Base-by-base conservation (phyloP, 1,140 invertebrate species). In the Nomia melanderi region DNA sequence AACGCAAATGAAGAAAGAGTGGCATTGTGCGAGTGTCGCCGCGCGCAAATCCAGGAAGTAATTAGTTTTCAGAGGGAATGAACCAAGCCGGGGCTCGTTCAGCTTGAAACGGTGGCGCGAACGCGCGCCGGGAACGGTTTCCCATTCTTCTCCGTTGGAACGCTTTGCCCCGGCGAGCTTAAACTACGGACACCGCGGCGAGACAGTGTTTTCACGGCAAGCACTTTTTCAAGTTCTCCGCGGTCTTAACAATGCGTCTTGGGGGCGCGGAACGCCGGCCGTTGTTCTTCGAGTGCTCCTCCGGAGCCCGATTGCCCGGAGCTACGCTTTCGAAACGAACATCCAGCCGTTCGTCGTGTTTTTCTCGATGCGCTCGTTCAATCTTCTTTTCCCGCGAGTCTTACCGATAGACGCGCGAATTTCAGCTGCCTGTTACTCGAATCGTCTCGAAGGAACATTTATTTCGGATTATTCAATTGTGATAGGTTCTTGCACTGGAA, bases 221-320 rank as follows among this genome's bases (percentile, higher is more conserved):
- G 6, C 8, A 17, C 20, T 66, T 66, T 56, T 25, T 25, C 44
- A 36, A 11, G 23, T n/a, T 62, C n/a, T 2, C 25, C 29, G 8
- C 31, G 0, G 23, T 23, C 25, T 12, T 36, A 31, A 74, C 47
- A 29, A 54, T 23, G 33, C 47, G 9, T 23, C 29, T 53, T 53
- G 20, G n/a, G 2, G 36, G 41, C 39, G 23, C 14, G 14, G 12
- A n/a, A n/a, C 5, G 44, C 5, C n/a, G 20, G 31, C 14, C 9
- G 12, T 9, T 31, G 9, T 73, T 29, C 3, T 14, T 39, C 31
- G 36, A 60, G 39, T 2, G n/a, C 31, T 50, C 14, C 69, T 79
- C 54, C 9, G 25, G 39, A 50, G 47, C 78, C 57, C 27, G 39
- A 74, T 73, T 54, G 27, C 41, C 36, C 5, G 9, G 12, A 31